Base-by-base conservation (phyloP, 2,888 invertebrate genomes). In the Anticlea derivata region DNA sequence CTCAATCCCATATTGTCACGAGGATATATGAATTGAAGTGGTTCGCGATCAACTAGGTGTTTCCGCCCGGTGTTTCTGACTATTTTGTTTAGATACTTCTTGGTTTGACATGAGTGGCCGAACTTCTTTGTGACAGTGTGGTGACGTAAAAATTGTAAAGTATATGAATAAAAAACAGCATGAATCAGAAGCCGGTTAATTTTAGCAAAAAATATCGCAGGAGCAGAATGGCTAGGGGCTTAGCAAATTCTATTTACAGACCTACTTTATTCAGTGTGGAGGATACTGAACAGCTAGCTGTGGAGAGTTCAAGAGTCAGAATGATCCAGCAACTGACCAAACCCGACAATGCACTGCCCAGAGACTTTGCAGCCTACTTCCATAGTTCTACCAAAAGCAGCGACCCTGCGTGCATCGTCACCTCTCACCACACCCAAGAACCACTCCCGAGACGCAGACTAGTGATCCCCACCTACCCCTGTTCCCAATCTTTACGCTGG, bases 11-110 rank as follows among this genome's bases (percentile, higher is more conserved):
- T 86, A 85, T 84, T 84, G 85, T 85, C 80, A 83, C 79, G 81
- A 85, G 85, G 84, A 84, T 86, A 84, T 86, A 86, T 86, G 83
- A 86, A 81, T 83, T 86, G 86, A 83, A 87, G 86, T 87, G 88
- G 86, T 88, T 86, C 81, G 87, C 83, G 86, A 86, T 86, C 86
- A 89, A 88, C 86, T 80, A 83, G 85, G 75, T 73, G 82, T 77
- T 88, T 89, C 89, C 89, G 89, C 73, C 76, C 84, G 83, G 84
- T 86, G 86, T 83, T 83, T 73, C 66, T 65, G 62, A 63, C 64
- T 51, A 63, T 63, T 57, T 62, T 70, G 75, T 70, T 74, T 72
- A 66, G 66, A 74, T 67, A 67, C 63, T 63, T 61, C 65, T 61
- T 52, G 56, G 55, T 55, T 55, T 43, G 44, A 50, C 54, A 61